Evolutionary conservation across 1,140 invertebrate species (phyloP).

Genomic region (Kradibia gibbosae): DNA sequence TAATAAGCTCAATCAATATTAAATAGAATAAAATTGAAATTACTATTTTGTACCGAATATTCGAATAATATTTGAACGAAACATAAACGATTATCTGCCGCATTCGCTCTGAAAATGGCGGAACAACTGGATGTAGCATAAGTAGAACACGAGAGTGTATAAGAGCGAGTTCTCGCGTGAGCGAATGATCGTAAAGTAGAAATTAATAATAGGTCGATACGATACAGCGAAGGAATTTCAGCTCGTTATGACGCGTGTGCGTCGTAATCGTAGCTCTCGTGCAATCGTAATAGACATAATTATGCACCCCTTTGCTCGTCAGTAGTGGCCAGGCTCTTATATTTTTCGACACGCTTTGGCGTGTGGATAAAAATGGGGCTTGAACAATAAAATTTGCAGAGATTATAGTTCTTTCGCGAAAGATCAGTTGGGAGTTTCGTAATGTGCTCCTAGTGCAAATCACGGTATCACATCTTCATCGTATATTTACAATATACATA

Average conservation of each 20-base stretch:
- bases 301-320: not conserved
- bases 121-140: not conserved
- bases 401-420: not conserved
- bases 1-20: no score
- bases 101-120: not conserved
- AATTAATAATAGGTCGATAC: slow-evolving; percentile 34
- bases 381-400: not conserved
- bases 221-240: not conserved
- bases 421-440: no score
- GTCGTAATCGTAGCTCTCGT: not conserved
- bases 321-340: not conserved
- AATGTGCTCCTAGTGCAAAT: no score
- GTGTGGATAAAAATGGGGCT: not conserved
- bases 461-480: no score
- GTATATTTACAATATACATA: no score
- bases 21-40: no score
- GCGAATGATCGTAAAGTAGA: slow-evolving; percentile 3
- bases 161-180: not conserved
- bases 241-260: slow-evolving; percentile 20
- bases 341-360: not conserved
- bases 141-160: not conserved
- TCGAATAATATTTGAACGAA: no score
- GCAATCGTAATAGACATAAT: slow-evolving; percentile 7
- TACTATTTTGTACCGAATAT: no score
- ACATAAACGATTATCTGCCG: no score